These are phyloP conservation scores for Aphis craccivora DNA, from an alignment of 1,140 invertebrate genomes.

Conservation along the genomic window DNA sequence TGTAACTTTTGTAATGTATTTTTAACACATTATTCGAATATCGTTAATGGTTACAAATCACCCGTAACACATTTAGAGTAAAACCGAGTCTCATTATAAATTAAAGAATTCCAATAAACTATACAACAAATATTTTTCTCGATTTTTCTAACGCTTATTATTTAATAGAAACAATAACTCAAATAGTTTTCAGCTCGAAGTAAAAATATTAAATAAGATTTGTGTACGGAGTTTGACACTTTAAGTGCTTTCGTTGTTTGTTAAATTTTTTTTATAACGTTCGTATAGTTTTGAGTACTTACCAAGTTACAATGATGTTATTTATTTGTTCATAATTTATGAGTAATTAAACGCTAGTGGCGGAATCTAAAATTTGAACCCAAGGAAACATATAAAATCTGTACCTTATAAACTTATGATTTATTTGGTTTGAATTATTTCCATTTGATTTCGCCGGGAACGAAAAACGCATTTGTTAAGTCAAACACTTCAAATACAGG, in stretches of 20 bases:
- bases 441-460: not conserved
- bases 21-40: not conserved
- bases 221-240: slow-evolving; percentile 6
- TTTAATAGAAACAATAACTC: slow-evolving; percentile 1
- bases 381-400: not conserved
- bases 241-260: slow-evolving; percentile 22
- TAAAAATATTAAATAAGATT: slow-evolving; percentile 4
- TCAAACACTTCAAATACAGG: not conserved
- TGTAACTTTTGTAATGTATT: not conserved
- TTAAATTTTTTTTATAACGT: not conserved
- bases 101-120: slow-evolving; percentile 2
- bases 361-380: not conserved
- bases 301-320: not conserved
- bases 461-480: not conserved
- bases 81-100: not conserved
- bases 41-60: not conserved
- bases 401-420: slow-evolving; percentile 9
- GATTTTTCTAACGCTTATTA: not conserved
- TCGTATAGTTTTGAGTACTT: not conserved
- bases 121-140: not conserved
- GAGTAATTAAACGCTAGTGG: not conserved
- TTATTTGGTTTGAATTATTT: not conserved
- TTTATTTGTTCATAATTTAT: not conserved
- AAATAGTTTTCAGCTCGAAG: not conserved
- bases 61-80: not conserved